Evolutionary conservation across 2,888 invertebrate species (phyloP).

Genomic region (Latrodectus elegans): DNA sequence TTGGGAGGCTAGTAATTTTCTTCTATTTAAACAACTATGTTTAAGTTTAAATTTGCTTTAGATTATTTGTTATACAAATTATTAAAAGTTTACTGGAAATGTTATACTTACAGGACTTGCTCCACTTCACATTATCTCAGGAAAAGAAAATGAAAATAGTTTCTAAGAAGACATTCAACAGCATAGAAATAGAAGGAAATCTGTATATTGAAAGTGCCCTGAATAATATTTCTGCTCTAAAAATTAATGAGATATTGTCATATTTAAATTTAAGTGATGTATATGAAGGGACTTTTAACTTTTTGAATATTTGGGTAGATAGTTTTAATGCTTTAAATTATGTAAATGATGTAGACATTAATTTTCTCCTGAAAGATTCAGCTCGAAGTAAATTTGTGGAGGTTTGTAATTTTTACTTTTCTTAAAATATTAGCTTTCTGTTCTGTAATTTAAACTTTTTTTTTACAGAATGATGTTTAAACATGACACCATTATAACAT

Average conservation of each 20-base stretch:
- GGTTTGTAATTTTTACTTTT: slow-evolving; percentile 1
- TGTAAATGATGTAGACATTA: slow-evolving; percentile 6
- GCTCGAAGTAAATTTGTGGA: neutral
- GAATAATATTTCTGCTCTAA: slow-evolving; percentile 1
- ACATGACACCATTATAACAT: too few relatives aligned
- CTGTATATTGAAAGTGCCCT: slow-evolving; percentile 10
- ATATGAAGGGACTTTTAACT: neutral
- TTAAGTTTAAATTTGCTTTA: neutral
- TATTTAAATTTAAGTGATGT: neutral
- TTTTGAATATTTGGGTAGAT: slow-evolving; percentile 1
- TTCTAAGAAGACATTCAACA: neutral
- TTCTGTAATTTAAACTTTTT: too few relatives aligned
- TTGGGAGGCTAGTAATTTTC: slow-evolving; percentile 8
- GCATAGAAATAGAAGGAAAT: slow-evolving; percentile 18
- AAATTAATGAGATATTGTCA: neutral
- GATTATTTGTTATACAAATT: neutral
- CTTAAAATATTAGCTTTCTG: neutral
- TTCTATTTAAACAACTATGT: neutral
- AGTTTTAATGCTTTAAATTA: neutral
- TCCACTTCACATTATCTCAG: too few relatives aligned
- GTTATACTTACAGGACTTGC: too few relatives aligned
- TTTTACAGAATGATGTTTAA: too few relatives aligned
- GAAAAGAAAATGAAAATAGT: neutral
- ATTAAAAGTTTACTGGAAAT: neutral
- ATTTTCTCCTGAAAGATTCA: slow-evolving; percentile 16